Conservation (phyloP, 2,113 vertebrate species). For the Phalacrocorax carbo region DNA sequence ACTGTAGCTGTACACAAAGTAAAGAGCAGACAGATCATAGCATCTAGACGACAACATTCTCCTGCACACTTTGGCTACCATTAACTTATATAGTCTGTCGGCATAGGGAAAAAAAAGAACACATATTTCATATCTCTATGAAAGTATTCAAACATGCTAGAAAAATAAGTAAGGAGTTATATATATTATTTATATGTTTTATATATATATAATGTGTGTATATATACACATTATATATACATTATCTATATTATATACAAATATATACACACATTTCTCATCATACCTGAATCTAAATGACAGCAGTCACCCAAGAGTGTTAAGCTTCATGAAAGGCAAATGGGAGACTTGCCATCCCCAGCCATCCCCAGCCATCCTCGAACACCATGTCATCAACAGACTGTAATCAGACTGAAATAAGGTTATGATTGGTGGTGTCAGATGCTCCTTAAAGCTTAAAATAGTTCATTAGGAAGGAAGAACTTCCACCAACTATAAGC, state of each 20-base stretch:
- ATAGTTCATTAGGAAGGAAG: background rate
- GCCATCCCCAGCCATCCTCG: background rate
- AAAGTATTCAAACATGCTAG: background rate
- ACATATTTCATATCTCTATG: background rate
- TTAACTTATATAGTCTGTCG: background rate
- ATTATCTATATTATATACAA: background rate
- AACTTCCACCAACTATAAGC: background rate
- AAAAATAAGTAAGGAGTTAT: background rate
- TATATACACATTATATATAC: no score
- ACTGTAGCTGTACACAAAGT: background rate
- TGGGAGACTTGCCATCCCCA: background rate
- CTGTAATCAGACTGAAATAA: background rate
- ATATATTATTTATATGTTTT: no score
- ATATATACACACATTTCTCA: background rate
- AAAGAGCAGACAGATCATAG: background rate
- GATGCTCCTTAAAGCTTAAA: background rate
- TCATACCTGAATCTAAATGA: background rate
- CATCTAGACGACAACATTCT: background rate
- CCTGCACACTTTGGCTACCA: background rate
- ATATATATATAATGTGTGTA: no score
- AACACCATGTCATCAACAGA: background rate
- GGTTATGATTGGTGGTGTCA: background rate
- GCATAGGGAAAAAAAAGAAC: background rate
- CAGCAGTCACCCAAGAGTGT: background rate
- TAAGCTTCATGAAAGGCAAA: background rate